phyloP scores from a whole-genome alignment of 2,113 vertebrate species.

The Pygoscelis antarcticus region DNA sequence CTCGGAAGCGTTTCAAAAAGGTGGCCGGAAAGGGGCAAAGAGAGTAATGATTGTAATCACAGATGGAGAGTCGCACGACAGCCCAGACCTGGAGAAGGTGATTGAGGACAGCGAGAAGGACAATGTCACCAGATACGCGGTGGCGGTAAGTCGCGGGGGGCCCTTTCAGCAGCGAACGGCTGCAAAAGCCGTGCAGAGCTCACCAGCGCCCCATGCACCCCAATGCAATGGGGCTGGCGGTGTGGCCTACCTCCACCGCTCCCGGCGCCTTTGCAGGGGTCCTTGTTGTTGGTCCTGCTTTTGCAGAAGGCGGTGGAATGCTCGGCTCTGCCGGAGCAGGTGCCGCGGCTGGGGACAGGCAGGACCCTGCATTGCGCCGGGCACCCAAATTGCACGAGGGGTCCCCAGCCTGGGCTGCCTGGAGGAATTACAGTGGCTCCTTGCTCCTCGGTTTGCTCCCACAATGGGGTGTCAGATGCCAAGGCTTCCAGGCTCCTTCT shows the following conservation, averaged over 20 bases:
- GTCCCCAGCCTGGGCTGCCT: not conserved
- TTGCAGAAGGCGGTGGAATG: not conserved
- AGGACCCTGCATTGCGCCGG: rapidly evolving
- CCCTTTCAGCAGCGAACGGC: rapidly evolving
- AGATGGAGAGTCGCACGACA: conserved; percentile 96
- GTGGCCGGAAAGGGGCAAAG: conserved; percentile 89
- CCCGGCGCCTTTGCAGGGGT: rapidly evolving
- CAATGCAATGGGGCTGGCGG: rapidly evolving
- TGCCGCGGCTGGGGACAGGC: rapidly evolving
- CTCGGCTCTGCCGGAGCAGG: rapidly evolving
- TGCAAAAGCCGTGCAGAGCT: rapidly evolving
- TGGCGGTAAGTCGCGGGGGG: conserved; percentile 81
- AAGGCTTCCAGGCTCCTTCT: not conserved
- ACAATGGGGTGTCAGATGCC: rapidly evolving
- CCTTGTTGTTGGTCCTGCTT: not conserved
- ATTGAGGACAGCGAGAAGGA: conserved; percentile 88
- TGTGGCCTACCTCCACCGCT: not conserved
- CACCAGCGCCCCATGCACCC: rapidly evolving
- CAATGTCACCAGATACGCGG: conserved; percentile 93
- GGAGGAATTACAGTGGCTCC: not conserved
- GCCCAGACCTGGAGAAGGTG: conserved; percentile 85
- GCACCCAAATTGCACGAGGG: rapidly evolving
- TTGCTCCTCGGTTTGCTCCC: not conserved
- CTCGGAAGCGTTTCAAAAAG: conserved; percentile 88
- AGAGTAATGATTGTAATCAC: conserved; percentile 99